A percentile compares a stretch with the other conserved stretches of the same genome.
phyloP scores from a whole-genome alignment of 1,140 invertebrate genomes.

The Arion vulgaris region DNA sequence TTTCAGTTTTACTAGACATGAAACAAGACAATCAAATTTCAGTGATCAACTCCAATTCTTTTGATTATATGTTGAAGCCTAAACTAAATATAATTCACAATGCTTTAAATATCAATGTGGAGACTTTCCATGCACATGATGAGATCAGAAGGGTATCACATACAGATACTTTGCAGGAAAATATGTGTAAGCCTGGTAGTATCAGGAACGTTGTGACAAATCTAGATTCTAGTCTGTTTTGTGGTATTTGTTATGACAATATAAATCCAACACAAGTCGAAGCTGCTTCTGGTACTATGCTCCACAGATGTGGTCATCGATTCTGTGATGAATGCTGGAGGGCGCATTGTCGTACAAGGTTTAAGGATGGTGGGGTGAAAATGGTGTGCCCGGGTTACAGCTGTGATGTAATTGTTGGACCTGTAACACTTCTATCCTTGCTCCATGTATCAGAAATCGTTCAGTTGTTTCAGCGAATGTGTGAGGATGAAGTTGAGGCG shows the following conservation, averaged over 20 bases:
- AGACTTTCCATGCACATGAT: not conserved
- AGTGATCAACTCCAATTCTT: not conserved
- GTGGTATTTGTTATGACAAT: conserved; percentile 50
- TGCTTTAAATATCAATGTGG: not conserved
- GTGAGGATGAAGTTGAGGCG: conserved; percentile 40
- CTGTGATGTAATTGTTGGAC: conserved; percentile 45
- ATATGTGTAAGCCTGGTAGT: not conserved
- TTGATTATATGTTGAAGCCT: no score
- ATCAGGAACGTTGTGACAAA: not conserved
- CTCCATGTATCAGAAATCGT: conserved; percentile 46
- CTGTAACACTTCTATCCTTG: conserved; percentile 48
- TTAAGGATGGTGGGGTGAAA: conserved; percentile 7
- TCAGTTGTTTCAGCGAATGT: conserved; percentile 30
- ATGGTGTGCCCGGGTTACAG: conserved; percentile 51
- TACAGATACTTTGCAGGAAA: not conserved
- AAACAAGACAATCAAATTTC: conserved; percentile 1
- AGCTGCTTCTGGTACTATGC: conserved; percentile 38
- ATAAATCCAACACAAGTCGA: conserved; percentile 30
- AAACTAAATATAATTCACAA: not conserved
- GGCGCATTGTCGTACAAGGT: conserved; percentile 42
- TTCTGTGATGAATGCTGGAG: conserved; percentile 61
- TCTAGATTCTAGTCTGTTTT: conserved; percentile 15
- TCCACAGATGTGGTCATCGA: conserved; percentile 54
- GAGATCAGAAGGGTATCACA: not conserved
- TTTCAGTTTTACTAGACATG: conserved; percentile 5